Evolutionary conservation across 2,888 invertebrate species (phyloP).

Genomic region (Brachypalpus laphriformis): DNA sequence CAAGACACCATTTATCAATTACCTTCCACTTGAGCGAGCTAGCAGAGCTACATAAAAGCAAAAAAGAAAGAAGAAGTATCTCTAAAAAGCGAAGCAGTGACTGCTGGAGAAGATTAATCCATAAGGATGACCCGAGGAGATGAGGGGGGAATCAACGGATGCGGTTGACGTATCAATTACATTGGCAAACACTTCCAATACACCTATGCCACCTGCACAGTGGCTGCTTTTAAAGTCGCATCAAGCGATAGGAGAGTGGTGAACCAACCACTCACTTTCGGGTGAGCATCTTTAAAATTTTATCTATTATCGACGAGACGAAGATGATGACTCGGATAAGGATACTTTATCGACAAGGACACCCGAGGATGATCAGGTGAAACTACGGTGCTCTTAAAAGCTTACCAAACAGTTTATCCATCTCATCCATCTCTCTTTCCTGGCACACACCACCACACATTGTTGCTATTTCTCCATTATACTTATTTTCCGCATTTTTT

Average conservation of each 20-base stretch:
- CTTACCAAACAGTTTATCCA: constrained; percentile 57
- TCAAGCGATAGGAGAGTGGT: neutral
- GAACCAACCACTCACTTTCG: neutral
- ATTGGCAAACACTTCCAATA: constrained; percentile 17
- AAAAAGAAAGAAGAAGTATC: constrained; percentile 24
- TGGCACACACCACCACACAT: neutral
- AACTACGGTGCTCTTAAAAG: constrained; percentile 50
- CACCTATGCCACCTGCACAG: neutral
- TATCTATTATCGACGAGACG: constrained; percentile 30
- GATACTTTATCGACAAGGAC: constrained; percentile 6
- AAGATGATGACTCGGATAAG: constrained; percentile 30
- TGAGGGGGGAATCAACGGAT: neutral
- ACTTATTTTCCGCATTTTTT: constrained; percentile 12
- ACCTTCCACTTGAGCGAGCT: constrained; percentile 44
- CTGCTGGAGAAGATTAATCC: constrained; percentile 40
- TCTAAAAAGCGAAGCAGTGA: neutral
- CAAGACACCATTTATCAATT: constrained; percentile 67
- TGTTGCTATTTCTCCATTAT: constrained; percentile 41
- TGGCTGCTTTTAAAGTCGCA: neutral
- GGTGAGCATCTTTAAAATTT: constrained; percentile 12
- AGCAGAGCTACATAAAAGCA: constrained; percentile 29
- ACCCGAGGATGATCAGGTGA: constrained; percentile 51
- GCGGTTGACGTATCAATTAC: constrained; percentile 48
- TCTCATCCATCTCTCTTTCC: constrained; percentile 14
- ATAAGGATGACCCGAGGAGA: constrained; percentile 1